Conservation (phyloP, 2,888 invertebrate genomes). For the Ophion ventricosus region DNA sequence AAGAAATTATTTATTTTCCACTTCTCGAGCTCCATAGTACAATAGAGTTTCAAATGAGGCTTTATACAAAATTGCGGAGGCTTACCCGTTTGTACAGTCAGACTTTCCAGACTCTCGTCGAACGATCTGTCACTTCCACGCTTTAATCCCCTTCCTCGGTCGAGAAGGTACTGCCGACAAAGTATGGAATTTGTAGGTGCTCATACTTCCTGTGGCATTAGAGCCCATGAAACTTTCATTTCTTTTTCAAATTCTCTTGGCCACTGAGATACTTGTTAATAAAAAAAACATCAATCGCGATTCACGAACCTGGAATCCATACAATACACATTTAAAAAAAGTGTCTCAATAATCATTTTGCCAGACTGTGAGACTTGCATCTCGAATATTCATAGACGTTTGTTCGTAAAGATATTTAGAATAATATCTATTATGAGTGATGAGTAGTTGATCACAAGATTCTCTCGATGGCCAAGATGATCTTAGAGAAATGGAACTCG, state of each 20-base stretch:
- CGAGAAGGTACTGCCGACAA: background rate
- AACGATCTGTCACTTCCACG: background rate
- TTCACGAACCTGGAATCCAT: background rate
- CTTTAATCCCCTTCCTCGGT: background rate
- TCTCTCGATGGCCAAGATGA: background rate
- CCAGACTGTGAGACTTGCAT: background rate
- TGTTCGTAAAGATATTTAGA: background rate
- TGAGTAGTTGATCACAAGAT: background rate
- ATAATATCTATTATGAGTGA: background rate
- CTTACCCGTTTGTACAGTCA: conserved; percentile 58
- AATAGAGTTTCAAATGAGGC: conserved; percentile 54
- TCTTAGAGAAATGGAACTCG: background rate
- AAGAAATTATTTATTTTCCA: conserved; percentile 43
- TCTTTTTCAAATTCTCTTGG: background rate
- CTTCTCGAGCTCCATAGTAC: conserved; percentile 38
- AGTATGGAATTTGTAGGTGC: background rate
- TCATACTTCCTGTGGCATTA: background rate
- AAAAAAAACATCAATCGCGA: background rate
- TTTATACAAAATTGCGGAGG: conserved; percentile 60
- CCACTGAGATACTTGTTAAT: background rate
- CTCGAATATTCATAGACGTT: background rate
- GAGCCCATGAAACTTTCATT: background rate
- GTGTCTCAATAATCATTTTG: background rate
- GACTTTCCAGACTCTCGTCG: conserved; percentile 51
- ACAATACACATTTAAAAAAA: background rate